Evolutionary conservation across 2,797 vertebrate species (phyloP).

Genomic region (Sebastes cheni): DNA sequence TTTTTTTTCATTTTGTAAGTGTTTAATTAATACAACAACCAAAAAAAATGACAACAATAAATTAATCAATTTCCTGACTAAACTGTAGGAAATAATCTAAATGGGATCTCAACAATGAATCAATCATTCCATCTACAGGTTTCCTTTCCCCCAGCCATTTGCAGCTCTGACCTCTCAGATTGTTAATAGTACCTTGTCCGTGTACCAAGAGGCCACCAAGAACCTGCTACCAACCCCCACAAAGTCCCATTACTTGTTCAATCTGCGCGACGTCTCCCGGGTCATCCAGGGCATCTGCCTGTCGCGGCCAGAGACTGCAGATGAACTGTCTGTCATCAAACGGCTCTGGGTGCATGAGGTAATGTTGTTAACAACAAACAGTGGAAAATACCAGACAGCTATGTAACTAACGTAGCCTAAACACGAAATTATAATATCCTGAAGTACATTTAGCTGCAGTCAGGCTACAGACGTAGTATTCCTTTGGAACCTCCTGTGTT

Average conservation of each 20-base stretch:
- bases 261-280: conserved; percentile 90
- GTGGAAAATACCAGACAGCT: neutral
- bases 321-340: conserved; percentile 83
- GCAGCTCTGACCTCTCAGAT: conserved; percentile 84
- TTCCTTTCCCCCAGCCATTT: conserved; percentile 85
- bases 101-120: conserved; percentile 1
- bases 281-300: conserved; percentile 93
- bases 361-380: conserved; percentile 4
- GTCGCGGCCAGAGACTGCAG: conserved; percentile 87
- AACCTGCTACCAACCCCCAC: conserved; percentile 91
- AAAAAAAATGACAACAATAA: neutral
- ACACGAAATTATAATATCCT: neutral
- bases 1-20: neutral
- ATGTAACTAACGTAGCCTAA: neutral
- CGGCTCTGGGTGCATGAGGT: conserved; percentile 95
- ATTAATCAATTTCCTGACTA: neutral
- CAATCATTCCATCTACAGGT: conserved; percentile 74
- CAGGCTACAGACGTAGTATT: neutral
- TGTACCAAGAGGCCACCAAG: conserved; percentile 90
- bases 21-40: neutral
- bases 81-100: neutral
- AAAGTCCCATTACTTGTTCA: conserved; percentile 95
- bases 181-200: conserved; percentile 83
- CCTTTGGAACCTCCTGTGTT: neutral
- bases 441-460: neutral